Percentiles rank a stretch among this genome's conserved stretches.
phyloP scores from a whole-genome alignment of 2,113 vertebrate genomes.

The Rhizomys pruinosus region DNA sequence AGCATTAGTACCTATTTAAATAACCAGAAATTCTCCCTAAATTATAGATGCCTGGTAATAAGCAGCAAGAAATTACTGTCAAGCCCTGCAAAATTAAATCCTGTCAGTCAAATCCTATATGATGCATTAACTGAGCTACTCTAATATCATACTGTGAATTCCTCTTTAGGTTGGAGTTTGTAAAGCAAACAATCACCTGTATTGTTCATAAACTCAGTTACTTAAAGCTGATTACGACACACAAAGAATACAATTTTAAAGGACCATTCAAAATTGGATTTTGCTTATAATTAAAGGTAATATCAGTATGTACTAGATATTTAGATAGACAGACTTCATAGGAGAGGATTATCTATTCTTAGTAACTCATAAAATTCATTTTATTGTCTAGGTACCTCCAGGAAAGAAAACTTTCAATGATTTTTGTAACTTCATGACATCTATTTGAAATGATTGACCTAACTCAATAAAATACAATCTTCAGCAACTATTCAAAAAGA shows the following conservation, averaged over 20 bases:
- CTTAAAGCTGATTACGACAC: constrained; percentile 16
- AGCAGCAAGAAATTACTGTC: constrained; percentile 23
- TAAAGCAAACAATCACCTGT: constrained; percentile 40
- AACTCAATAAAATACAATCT: constrained; percentile 33
- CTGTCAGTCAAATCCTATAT: constrained; percentile 18
- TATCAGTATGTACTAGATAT: constrained; percentile 14
- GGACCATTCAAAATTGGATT: constrained; percentile 39
- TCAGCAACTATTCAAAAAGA: constrained; percentile 11
- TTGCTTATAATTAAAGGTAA: constrained; percentile 53
- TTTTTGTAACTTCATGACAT: constrained; percentile 6
- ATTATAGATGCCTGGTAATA: neutral
- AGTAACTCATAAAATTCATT: constrained; percentile 6
- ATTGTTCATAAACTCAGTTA: constrained; percentile 34
- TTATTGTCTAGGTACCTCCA: neutral
- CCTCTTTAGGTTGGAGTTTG: neutral
- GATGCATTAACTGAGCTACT: constrained; percentile 9
- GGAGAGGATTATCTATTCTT: constrained; percentile 23
- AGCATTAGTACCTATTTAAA: constrained; percentile 36
- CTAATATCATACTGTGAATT: constrained; percentile 26
- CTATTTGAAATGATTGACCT: neutral
- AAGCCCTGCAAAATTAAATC: constrained; percentile 47
- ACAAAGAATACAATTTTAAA: constrained; percentile 31
- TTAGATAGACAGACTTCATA: neutral
- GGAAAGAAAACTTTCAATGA: neutral
- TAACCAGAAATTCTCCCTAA: constrained; percentile 49